Base-by-base conservation (phyloP, 2,888 invertebrate genomes). In the Rotaria sp. region DNA sequence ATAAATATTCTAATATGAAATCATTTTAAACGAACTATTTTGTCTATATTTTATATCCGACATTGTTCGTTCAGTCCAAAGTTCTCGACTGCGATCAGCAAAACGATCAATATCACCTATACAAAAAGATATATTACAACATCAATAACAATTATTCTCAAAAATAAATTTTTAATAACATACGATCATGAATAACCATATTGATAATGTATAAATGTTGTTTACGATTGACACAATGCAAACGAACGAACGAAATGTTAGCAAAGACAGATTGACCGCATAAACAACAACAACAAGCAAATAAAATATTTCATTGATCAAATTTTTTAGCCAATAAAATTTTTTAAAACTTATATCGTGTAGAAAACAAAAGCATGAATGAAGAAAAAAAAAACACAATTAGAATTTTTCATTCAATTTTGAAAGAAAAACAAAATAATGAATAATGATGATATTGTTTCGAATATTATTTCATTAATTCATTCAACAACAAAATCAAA, bases 51-150 rank as follows among this genome's bases (percentile, higher is more conserved):
- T 48, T 24, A 52, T 85, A 21, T 85, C 75, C 18, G 80, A n/a
- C 10, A 80, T 15, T 45, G 45, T 55, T 30, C 84, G 85, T 50
- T 86, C 67, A 21, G 80, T 35, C 86, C 86, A 86, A 21, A 86
- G 41, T 15, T 85, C 86, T 85, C 85, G 85, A 38, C 86, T 86
- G 26, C 85, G 86, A 84, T 86, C 86, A 24, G 86, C 86, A 86
- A 86, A 86, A 18, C 86, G 85, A 75, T 24, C 55, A 26, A 85
- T 75, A 84, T 86, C 86, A 11, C 75, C 86, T 85, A 75, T 18
- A 74, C 8, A 11, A 74, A 74, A 74, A 4, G 0, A 18, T n/a
- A n/a, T n/a, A n/a, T n/a, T n/a, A n/a, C n/a, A n/a, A n/a, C n/a
- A n/a, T n/a, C n/a, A n/a, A n/a, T n/a, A n/a, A n/a, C n/a, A n/a